phyloP scores from a whole-genome alignment of 2,113 vertebrate species.

The Zosterops pallidus region DNA sequence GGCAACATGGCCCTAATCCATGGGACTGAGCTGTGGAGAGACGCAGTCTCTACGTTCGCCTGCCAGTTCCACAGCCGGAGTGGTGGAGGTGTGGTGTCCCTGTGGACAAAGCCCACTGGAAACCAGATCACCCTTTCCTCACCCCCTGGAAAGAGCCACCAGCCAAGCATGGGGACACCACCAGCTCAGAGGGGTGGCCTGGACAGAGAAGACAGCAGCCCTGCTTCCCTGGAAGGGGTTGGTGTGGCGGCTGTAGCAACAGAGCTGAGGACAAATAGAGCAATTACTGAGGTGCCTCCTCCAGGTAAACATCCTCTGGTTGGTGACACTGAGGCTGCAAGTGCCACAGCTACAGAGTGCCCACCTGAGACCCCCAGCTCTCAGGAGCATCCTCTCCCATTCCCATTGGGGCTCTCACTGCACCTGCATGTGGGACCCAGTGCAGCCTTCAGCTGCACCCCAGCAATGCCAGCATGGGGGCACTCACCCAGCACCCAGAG shows the following conservation, averaged over 20 bases:
- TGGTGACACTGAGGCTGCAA: not conserved
- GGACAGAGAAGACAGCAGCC: not conserved
- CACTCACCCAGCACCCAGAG: not conserved
- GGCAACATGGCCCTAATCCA: not conserved
- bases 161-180: rapidly evolving
- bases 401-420: not conserved
- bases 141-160: not conserved
- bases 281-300: not conserved
- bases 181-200: not conserved
- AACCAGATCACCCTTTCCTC: not conserved
- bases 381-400: not conserved
- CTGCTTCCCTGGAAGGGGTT: not conserved
- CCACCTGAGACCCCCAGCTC: not conserved
- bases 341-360: not conserved
- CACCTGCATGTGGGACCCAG: not conserved
- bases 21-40: not conserved
- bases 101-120: not conserved
- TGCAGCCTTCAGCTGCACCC: not conserved
- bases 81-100: not conserved
- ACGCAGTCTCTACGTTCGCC: not conserved
- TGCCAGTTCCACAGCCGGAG: rapidly evolving
- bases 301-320: not conserved
- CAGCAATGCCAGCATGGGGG: rapidly evolving
- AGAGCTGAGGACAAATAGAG: not conserved
- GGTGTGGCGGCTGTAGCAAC: not conserved